These are phyloP conservation scores for Psittacula echo DNA, from an alignment of 2,797 vertebrate genomes.

Conservation along the genomic window DNA sequence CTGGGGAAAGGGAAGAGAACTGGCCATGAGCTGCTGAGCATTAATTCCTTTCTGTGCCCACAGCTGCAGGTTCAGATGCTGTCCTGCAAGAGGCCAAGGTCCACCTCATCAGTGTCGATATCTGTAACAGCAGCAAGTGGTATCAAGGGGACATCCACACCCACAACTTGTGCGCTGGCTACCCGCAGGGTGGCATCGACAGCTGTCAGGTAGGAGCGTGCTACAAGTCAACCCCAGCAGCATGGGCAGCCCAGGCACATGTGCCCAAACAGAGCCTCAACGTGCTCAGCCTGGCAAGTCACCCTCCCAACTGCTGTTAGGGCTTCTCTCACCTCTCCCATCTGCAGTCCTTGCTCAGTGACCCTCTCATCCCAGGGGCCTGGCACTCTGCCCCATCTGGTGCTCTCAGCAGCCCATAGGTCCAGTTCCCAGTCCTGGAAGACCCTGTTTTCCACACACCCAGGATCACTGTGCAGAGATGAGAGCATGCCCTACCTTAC, in stretches of 20 bases:
- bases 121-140: slow-evolving; percentile 10
- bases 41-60: neutral
- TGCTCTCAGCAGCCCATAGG: neutral
- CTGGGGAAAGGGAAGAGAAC: neutral
- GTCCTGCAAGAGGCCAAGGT: slow-evolving; percentile 26
- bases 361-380: neutral
- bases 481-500: neutral
- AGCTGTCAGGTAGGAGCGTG: neutral
- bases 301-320: rapidly evolving
- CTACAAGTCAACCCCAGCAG: neutral
- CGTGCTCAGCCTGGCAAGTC: neutral
- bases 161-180: neutral
- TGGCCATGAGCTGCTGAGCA: rapidly evolving
- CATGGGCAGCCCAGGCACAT: rapidly evolving
- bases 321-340: neutral
- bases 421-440: neutral
- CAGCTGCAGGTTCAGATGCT: neutral
- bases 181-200: neutral
- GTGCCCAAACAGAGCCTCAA: rapidly evolving
- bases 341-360: neutral
- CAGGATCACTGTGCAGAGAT: neutral
- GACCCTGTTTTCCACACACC: neutral
- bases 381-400: neutral
- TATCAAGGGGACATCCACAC: neutral
- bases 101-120: neutral